Conservation (phyloP, 2,113 vertebrate species). For the Zapus hudsonius region DNA sequence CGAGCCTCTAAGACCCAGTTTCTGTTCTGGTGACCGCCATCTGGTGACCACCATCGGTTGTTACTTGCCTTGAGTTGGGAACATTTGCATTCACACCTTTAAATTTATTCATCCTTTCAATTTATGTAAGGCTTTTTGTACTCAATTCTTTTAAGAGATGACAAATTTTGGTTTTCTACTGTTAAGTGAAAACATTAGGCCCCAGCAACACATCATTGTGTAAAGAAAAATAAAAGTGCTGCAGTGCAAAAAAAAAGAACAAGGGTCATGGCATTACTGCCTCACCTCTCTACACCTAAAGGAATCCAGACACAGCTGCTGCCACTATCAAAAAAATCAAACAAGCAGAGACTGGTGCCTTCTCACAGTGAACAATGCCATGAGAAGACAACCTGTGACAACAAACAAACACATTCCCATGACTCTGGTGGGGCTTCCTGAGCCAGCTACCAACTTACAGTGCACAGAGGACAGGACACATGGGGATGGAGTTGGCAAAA, state of each 20-base stretch:
- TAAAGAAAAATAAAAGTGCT: too few relatives aligned
- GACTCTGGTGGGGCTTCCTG: neutral
- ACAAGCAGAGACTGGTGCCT: neutral
- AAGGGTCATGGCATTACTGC: rapidly evolving
- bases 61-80: too few relatives aligned
- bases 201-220: too few relatives aligned
- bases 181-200: too few relatives aligned
- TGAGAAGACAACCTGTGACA: neutral
- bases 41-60: conserved; percentile 54
- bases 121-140: conserved; percentile 90
- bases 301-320: neutral
- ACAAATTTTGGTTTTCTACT: too few relatives aligned
- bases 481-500: neutral
- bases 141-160: too few relatives aligned
- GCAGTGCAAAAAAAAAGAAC: too few relatives aligned
- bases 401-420: neutral
- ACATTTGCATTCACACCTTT: conserved; percentile 88
- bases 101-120: conserved; percentile 88
- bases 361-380: neutral
- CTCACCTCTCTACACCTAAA: neutral
- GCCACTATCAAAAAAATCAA: neutral
- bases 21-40: conserved; percentile 65
- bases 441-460: neutral
- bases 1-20: conserved; percentile 80
- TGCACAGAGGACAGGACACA: neutral